These are phyloP conservation scores for Aplocera efformata DNA, from an alignment of 2,888 invertebrate species.

Conservation along the genomic window DNA sequence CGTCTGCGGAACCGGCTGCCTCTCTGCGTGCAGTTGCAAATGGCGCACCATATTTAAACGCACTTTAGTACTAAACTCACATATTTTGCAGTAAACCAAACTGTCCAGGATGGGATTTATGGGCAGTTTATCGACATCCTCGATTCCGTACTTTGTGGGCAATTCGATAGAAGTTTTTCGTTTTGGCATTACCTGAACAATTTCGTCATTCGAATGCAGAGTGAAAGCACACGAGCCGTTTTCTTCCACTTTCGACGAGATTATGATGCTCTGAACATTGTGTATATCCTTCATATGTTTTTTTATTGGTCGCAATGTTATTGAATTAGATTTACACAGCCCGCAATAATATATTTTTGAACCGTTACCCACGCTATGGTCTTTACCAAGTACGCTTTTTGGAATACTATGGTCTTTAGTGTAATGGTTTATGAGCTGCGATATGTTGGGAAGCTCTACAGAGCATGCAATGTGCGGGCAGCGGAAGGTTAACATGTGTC, in stretches of 20 bases:
- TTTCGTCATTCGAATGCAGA: slow-evolving; percentile 3
- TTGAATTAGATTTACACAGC: slow-evolving; percentile 32
- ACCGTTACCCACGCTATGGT: slow-evolving; percentile 24
- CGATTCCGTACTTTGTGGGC: slow-evolving; percentile 69
- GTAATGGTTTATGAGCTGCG: slow-evolving; percentile 44
- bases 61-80: slow-evolving; percentile 85
- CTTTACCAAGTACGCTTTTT: too few relatives aligned
- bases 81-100: slow-evolving; percentile 82
- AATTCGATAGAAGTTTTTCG: slow-evolving; percentile 19
- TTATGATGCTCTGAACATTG: slow-evolving; percentile 19
- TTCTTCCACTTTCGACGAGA: slow-evolving; percentile 1
- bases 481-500: slow-evolving; percentile 26
- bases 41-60: slow-evolving; percentile 86
- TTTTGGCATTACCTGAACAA: too few relatives aligned
- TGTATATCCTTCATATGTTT: slow-evolving; percentile 41
- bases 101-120: slow-evolving; percentile 82
- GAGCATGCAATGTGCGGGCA: slow-evolving; percentile 26
- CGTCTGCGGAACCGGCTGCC: slow-evolving; percentile 82
- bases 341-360: slow-evolving; percentile 33
- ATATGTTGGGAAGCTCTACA: slow-evolving; percentile 11
- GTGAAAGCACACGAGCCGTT: slow-evolving; percentile 5
- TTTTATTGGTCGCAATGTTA: slow-evolving; percentile 24
- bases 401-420: slow-evolving; percentile 22
- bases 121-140: slow-evolving; percentile 83
- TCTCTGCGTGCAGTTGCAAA: slow-evolving; percentile 83